phyloP scores from a whole-genome alignment of 2,797 vertebrate species.

The Mormyrops attenuatus region DNA sequence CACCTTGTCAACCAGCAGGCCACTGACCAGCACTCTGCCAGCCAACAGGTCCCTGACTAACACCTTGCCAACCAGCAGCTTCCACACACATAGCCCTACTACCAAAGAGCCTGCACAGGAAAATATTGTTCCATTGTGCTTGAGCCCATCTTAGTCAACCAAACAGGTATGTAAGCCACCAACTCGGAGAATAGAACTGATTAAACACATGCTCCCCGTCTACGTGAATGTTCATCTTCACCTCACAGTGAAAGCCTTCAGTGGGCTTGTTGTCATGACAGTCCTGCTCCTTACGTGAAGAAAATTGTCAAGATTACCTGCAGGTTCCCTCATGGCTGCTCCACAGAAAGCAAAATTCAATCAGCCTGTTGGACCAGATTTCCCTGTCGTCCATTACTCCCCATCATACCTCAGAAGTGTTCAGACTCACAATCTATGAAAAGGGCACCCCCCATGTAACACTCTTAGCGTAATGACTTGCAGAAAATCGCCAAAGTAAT shows the following conservation, averaged over 20 bases:
- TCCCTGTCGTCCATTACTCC: neutral
- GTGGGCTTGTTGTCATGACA: neutral
- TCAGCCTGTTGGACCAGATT: neutral
- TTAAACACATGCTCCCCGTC: neutral
- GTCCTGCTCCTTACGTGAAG: neutral
- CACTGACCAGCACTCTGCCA: neutral
- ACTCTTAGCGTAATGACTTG: neutral
- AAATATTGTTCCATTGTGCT: neutral
- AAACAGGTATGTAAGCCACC: neutral
- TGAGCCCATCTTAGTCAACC: neutral
- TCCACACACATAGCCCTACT: neutral
- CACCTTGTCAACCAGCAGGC: neutral
- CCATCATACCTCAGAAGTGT: neutral
- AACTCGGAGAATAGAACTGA: neutral
- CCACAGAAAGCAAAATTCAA: neutral
- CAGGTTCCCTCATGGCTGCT: neutral
- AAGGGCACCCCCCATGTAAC: neutral
- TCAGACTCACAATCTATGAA: neutral
- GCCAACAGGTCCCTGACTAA: neutral
- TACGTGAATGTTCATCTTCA: neutral
- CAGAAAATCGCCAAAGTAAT: neutral
- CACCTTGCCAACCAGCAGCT: neutral
- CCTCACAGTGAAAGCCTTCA: neutral
- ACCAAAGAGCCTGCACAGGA: neutral
- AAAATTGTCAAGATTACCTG: neutral